Evolutionary conservation across 2,888 invertebrate genomes (phyloP).

Genomic region (Chorisops tibialis): DNA sequence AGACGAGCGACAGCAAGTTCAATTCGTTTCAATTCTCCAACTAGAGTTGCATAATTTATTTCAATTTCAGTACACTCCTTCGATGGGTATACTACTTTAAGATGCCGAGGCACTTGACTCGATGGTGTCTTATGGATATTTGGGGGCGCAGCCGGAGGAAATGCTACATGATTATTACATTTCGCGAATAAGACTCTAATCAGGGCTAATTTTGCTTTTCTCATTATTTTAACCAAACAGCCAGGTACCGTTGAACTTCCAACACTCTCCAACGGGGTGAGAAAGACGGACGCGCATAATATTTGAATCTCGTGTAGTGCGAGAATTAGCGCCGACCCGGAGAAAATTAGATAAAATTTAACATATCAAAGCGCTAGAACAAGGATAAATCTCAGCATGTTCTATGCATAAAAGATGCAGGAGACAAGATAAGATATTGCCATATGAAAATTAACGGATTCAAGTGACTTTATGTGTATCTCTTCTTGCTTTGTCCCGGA

Average conservation of each 20-base stretch:
- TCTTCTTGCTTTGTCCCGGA: too few relatives aligned
- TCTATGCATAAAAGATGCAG: conserved; percentile 12
- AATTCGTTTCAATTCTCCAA: conserved; percentile 34
- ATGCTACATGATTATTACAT: conserved; percentile 12
- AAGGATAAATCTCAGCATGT: conserved; percentile 10
- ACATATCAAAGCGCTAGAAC: conserved; percentile 16
- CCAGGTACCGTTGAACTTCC: not conserved
- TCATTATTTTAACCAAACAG: conserved; percentile 2
- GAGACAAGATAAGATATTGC: too few relatives aligned
- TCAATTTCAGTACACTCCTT: conserved; percentile 20
- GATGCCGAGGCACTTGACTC: not conserved
- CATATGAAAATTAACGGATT: too few relatives aligned
- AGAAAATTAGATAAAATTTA: conserved; percentile 17
- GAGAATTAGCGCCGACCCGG: conserved; percentile 8
- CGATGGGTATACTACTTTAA: too few relatives aligned
- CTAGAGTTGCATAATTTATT: conserved; percentile 32
- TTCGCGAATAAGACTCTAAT: conserved; percentile 19
- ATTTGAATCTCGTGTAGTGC: conserved; percentile 6
- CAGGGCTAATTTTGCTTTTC: conserved; percentile 21
- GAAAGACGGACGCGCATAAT: too few relatives aligned
- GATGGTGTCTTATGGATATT: too few relatives aligned
- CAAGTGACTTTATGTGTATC: too few relatives aligned
- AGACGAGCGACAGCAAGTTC: conserved; percentile 26
- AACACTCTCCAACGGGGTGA: not conserved
- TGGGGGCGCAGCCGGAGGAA: too few relatives aligned